A percentile compares a stretch with the other conserved stretches of the same genome.
These are phyloP conservation scores for Chlamydotis undulata DNA, from an alignment of 2,113 vertebrate species.

Conservation along the genomic window DNA sequence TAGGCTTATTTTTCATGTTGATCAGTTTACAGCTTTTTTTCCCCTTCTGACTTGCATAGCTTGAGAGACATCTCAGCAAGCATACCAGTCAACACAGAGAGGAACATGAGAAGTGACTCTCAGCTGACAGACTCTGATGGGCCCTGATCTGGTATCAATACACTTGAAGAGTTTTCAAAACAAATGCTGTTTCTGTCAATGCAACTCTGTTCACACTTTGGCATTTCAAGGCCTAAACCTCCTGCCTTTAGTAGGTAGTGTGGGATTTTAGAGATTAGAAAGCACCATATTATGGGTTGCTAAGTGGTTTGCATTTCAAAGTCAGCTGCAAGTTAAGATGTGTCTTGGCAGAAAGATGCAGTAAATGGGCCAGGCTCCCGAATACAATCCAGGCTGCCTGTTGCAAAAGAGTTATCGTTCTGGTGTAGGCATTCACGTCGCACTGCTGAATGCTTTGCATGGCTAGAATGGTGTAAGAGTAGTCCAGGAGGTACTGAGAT, in stretches of 20 bases:
- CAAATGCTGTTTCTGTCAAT: constrained; percentile 17
- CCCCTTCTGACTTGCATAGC: neutral
- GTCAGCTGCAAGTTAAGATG: neutral
- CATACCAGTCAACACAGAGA: neutral
- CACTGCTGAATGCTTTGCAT: neutral
- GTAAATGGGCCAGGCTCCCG: neutral
- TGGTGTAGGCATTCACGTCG: accelerated
- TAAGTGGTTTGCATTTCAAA: neutral
- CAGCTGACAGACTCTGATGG: neutral
- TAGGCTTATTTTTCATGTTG: neutral
- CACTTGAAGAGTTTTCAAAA: constrained; percentile 8
- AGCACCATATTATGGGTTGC: neutral
- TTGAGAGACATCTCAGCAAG: neutral
- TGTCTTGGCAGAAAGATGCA: neutral
- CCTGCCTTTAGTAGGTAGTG: neutral
- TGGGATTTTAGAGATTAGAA: constrained; percentile 28
- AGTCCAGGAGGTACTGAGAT: neutral
- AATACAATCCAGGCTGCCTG: neutral
- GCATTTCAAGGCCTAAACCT: constrained; percentile 1
- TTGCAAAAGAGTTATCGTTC: neutral
- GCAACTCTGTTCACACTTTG: neutral
- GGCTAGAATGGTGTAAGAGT: neutral
- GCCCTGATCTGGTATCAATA: neutral
- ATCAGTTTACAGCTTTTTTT: neutral
- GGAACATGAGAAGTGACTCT: constrained; percentile 15